phyloP scores from a whole-genome alignment of 2,797 vertebrate genomes.

The Sarcoramphus papa region DNA sequence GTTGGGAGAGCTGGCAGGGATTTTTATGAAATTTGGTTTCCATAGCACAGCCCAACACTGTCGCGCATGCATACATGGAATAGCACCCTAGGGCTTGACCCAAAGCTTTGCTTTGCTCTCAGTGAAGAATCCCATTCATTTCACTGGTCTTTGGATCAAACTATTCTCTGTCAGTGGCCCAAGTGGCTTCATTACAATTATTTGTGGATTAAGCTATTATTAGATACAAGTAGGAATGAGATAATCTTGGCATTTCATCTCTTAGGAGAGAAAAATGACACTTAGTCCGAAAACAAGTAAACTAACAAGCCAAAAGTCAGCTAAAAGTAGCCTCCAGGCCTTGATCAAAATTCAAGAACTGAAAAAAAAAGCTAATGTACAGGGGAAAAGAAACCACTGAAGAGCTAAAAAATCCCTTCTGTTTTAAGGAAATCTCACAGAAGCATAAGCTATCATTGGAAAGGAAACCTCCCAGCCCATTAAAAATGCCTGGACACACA shows the following conservation, averaged over 20 bases:
- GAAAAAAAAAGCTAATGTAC: not conserved
- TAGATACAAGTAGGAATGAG: not conserved
- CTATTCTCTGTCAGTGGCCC: not conserved
- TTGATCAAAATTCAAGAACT: not conserved
- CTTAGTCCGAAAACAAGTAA: not conserved
- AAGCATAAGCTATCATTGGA: not conserved
- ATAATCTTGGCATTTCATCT: not conserved
- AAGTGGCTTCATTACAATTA: not conserved
- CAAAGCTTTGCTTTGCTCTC: not conserved
- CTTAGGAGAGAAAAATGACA: not conserved
- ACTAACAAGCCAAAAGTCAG: not conserved
- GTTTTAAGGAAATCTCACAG: not conserved
- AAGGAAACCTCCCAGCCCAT: not conserved
- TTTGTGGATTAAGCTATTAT: not conserved
- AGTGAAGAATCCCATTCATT: not conserved
- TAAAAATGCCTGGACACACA: not conserved
- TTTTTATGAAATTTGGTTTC: not conserved
- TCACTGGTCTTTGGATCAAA: not conserved
- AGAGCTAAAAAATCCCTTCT: not conserved
- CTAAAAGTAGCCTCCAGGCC: not conserved
- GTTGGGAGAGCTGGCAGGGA: not conserved
- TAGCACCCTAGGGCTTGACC: not conserved
- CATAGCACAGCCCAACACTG: not conserved
- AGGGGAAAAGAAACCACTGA: not conserved
- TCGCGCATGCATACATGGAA: rapidly evolving